Percentiles rank a stretch among this genome's conserved stretches.
These are phyloP conservation scores for Schizothorax lantsangensis DNA, from an alignment of 2,797 vertebrate genomes.

Conservation along the genomic window DNA sequence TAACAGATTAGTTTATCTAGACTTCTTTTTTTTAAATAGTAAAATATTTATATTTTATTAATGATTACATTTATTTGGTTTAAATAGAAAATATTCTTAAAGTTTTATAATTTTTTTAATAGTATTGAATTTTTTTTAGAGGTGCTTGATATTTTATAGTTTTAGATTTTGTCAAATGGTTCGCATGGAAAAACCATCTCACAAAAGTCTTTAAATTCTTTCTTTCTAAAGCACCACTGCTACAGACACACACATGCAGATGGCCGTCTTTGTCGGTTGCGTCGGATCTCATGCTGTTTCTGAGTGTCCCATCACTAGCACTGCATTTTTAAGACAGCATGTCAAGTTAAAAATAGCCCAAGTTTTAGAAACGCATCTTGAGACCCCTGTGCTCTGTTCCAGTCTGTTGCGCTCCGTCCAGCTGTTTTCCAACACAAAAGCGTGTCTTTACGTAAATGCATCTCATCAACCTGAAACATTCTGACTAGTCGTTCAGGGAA, in stretches of 20 bases:
- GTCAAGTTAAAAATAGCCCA: constrained; percentile 10
- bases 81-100: background rate
- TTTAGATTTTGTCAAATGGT: background rate
- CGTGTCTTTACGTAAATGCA: background rate
- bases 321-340: constrained; percentile 15
- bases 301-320: constrained; percentile 7
- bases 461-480: background rate
- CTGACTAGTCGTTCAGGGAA: background rate
- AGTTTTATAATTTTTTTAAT: background rate
- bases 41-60: background rate
- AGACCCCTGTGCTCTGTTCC: background rate
- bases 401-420: background rate
- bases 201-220: background rate
- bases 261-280: background rate
- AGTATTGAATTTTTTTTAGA: background rate
- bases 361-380: background rate
- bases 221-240: background rate
- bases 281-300: background rate
- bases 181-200: background rate
- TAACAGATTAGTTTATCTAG: background rate
- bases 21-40: background rate
- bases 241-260: background rate
- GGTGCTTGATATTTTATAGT: background rate
- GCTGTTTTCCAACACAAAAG: constrained; percentile 20
- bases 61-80: background rate